Evolutionary conservation across 2,113 vertebrate genomes (phyloP), one percentile per base, ranked within the genome.

Genomic region (Tetraodon nigroviridis): DNA sequence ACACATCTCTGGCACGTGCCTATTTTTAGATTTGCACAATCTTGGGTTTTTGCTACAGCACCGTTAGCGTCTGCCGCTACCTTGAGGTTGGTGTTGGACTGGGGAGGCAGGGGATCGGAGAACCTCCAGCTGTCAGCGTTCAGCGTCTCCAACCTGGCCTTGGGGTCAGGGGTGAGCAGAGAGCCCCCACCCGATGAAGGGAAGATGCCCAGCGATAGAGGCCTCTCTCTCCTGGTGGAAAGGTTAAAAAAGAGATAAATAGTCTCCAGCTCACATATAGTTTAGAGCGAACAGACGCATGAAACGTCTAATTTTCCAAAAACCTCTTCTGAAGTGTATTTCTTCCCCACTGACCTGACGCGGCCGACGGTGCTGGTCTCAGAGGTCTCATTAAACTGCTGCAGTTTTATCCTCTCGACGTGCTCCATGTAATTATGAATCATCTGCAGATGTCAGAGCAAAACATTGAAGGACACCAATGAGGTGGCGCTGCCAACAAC

Each of bases 381-480:
- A 1, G 86, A 83, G 1, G 67, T 74, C 51, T 90, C 90, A 10
- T 69, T 81, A 14, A 90, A 92, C 79, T 95, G 96, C 88, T 97
- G 96, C 84, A 96, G 78, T 84, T 98, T 97, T 83, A 95, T 94
- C 47, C 96, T 90, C 76, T 98, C 96, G 0, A 98, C 97, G 45
- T 99, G 95, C 51, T 98, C 96, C 92, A 99, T 94, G 0, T 98
- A 99, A 55, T 97, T 98, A 84, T 99, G 96, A 76, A 99, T 99
- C 96, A 99, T 99, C 96, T 99, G 81, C 3, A 60, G 12, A 22
- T 61, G 67, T 61, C 55, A 27, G 65, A 12, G 1, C 21, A 51
- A 58, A 52, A 12, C 51, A 13, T 2, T n/a, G 63, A 50, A 58
- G 14, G 7, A 40, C 63, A 44, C 4, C 1, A 17, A 18, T 65